Evolutionary conservation across 2,797 vertebrate genomes (phyloP).

Genomic region (Enteromius treurensis): DNA sequence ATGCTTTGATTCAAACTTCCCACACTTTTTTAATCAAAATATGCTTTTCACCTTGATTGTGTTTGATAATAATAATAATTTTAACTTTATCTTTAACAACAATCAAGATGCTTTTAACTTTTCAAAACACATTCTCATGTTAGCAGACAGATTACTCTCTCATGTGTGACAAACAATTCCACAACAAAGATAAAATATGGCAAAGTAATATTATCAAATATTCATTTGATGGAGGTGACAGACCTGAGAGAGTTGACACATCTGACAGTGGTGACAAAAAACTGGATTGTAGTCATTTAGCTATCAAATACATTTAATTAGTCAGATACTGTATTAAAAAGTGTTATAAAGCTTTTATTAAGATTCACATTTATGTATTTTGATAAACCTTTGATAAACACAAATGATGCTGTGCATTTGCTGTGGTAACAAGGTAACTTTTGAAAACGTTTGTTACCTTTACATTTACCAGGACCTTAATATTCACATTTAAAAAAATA

Average conservation of each 20-base stretch:
- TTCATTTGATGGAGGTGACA: no score
- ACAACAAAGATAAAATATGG: not conserved
- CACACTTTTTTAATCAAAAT: not conserved
- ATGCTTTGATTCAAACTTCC: not conserved
- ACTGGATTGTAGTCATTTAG: no score
- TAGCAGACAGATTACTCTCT: not conserved
- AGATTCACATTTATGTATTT: not conserved
- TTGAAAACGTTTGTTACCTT: no score
- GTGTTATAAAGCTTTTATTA: not conserved
- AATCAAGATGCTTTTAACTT: not conserved
- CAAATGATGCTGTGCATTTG: not conserved
- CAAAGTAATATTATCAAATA: not conserved
- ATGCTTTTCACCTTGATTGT: not conserved
- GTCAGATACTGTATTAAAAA: not conserved
- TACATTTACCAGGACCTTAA: no score
- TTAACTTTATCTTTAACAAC: not conserved
- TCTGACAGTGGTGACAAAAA: no score
- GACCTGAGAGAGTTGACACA: no score
- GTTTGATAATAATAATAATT: not conserved
- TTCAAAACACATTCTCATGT: no score
- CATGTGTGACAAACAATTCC: not conserved
- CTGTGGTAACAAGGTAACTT: no score
- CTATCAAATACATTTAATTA: not conserved
- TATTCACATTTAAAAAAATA: no score
- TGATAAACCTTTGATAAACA: not conserved